phyloP scores from a whole-genome alignment of 2,113 vertebrate genomes.

The Anhinga rufa region DNA sequence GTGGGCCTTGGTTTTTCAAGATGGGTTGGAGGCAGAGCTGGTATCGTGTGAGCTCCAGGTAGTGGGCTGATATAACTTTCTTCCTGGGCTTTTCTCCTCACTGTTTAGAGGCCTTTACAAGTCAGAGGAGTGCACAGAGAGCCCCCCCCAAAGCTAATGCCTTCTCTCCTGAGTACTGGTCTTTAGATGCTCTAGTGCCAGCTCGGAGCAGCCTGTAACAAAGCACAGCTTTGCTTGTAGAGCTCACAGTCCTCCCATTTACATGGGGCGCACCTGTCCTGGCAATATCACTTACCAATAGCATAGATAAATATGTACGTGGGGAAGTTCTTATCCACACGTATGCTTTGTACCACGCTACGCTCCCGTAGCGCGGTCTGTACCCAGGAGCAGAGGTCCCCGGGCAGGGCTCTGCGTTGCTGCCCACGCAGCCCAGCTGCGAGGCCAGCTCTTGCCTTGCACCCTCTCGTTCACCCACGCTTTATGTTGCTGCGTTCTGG shows the following conservation, averaged over 20 bases:
- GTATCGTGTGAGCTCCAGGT: neutral
- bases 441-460: neutral
- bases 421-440: neutral
- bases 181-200: neutral
- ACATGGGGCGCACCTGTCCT: accelerated
- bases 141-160: neutral
- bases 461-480: accelerated
- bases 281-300: neutral
- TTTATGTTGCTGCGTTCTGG: neutral
- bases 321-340: neutral
- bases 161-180: neutral
- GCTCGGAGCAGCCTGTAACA: neutral
- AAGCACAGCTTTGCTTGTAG: neutral
- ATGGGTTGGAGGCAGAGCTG: neutral
- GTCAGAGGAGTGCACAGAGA: neutral
- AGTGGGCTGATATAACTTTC: neutral
- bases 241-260: neutral
- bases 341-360: neutral
- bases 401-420: neutral
- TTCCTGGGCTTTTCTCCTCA: neutral
- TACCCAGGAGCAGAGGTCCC: neutral
- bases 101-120: neutral
- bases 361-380: neutral
- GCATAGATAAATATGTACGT: neutral
- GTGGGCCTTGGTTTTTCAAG: neutral